phyloP scores from a whole-genome alignment of 2,888 invertebrate genomes.

The Hypselothyrea guttata region DNA sequence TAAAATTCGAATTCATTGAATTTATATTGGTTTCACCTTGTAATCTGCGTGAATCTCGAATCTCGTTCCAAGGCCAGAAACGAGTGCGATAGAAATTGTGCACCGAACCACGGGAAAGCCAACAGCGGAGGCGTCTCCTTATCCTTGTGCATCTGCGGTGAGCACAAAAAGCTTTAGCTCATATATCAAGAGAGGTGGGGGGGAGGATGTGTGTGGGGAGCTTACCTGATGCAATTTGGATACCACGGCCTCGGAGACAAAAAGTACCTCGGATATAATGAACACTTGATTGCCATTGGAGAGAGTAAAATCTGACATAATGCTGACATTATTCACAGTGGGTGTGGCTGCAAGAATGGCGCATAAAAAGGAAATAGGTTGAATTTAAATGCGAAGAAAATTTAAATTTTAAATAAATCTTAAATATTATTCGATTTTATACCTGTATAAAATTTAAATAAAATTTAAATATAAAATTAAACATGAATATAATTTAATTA shows the following conservation, averaged over 20 bases:
- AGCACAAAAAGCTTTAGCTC: constrained; percentile 17
- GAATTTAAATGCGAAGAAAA: too few relatives aligned
- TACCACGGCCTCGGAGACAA: constrained; percentile 85
- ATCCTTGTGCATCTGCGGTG: constrained; percentile 84
- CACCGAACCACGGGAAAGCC: constrained; percentile 86
- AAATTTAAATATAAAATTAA: not conserved
- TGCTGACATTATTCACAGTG: constrained; percentile 85
- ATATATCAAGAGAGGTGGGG: constrained; percentile 20
- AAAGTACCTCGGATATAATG: constrained; percentile 85
- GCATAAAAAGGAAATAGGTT: too few relatives aligned
- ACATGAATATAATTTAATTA: too few relatives aligned
- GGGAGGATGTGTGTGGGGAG: not conserved
- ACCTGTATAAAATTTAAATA: too few relatives aligned
- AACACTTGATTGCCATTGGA: constrained; percentile 86
- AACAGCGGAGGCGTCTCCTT: constrained; percentile 86
- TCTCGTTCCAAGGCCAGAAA: constrained; percentile 85
- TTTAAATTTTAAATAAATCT: too few relatives aligned
- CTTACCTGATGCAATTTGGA: constrained; percentile 85
- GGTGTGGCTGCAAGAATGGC: constrained; percentile 81
- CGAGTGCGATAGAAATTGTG: constrained; percentile 86
- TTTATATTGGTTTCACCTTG: constrained; percentile 76
- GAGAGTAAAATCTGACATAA: constrained; percentile 85
- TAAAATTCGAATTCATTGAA: not conserved
- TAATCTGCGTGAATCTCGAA: constrained; percentile 84
- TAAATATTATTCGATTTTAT: too few relatives aligned